phyloP scores from a whole-genome alignment of 2,797 vertebrate genomes.

The Malurus splendens region DNA sequence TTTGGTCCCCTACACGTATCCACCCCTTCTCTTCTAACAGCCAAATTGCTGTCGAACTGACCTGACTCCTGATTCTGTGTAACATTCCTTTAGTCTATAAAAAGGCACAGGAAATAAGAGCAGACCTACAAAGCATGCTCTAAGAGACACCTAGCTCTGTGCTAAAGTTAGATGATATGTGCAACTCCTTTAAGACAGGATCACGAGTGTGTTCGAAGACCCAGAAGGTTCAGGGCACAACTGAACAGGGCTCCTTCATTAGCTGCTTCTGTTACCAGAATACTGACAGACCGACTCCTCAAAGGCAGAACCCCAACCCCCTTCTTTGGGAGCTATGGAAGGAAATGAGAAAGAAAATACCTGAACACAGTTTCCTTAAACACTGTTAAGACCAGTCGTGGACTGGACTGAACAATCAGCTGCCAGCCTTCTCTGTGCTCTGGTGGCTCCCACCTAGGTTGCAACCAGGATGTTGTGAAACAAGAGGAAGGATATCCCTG shows the following conservation, averaged over 20 bases:
- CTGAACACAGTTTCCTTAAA: neutral
- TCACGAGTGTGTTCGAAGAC: neutral
- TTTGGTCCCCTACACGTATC: neutral
- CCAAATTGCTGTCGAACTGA: neutral
- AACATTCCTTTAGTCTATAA: neutral
- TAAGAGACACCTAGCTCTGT: neutral
- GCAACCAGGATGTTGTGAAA: neutral
- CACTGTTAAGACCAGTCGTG: neutral
- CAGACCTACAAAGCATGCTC: neutral
- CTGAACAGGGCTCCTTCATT: neutral
- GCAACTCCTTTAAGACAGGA: neutral
- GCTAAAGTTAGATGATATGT: neutral
- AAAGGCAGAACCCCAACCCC: neutral
- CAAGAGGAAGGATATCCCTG: fast-evolving
- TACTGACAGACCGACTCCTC: neutral
- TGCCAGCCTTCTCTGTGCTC: neutral
- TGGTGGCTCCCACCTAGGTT: neutral
- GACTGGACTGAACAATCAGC: neutral
- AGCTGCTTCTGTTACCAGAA: neutral
- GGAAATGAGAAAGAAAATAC: neutral
- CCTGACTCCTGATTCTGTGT: neutral
- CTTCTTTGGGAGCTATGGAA: neutral
- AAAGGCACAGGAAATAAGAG: neutral
- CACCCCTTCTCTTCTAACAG: neutral
- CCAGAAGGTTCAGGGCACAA: neutral